These are phyloP conservation scores for Pseudomyrmex concolor DNA, from an alignment of 1,140 invertebrate genomes.

Conservation along the genomic window DNA sequence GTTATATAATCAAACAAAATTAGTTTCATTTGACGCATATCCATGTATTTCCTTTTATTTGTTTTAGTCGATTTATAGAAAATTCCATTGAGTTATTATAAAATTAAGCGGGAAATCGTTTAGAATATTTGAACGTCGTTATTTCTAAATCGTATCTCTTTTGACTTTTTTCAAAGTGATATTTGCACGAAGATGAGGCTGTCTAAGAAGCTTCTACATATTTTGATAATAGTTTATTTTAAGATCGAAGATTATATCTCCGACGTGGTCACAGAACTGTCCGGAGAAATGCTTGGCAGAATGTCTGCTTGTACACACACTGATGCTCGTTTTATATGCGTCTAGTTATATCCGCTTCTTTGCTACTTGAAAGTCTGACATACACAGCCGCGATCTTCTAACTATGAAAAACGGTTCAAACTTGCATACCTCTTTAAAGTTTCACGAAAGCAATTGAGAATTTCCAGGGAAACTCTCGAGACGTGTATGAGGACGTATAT, in stretches of 20 bases:
- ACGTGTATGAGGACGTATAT: conserved; percentile 26
- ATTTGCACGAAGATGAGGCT: background rate
- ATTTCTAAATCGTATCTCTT: background rate
- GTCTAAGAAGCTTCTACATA: background rate
- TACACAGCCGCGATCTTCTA: conserved; percentile 55
- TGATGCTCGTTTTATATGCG: conserved; percentile 40
- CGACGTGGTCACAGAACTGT: conserved; percentile 9
- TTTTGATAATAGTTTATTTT: background rate
- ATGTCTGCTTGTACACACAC: background rate
- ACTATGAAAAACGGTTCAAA: conserved; percentile 66
- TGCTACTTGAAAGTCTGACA: conserved; percentile 64
- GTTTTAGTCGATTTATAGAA: background rate
- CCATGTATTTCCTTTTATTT: conserved; percentile 35
- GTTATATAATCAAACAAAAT: conserved; percentile 38
- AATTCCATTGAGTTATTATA: no score
- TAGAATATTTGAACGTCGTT: background rate
- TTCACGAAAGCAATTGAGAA: conserved; percentile 64
- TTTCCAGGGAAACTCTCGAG: conserved; percentile 52
- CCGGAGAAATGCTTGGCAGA: conserved; percentile 36
- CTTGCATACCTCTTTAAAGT: conserved; percentile 65
- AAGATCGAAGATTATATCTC: conserved; percentile 46
- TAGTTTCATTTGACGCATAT: conserved; percentile 46
- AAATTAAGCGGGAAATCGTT: no score
- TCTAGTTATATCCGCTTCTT: conserved; percentile 33
- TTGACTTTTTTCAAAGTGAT: background rate